Evolutionary conservation across 2,797 vertebrate genomes (phyloP), one percentile per base, ranked within the genome.

Genomic region (Malacoraja senta): DNA sequence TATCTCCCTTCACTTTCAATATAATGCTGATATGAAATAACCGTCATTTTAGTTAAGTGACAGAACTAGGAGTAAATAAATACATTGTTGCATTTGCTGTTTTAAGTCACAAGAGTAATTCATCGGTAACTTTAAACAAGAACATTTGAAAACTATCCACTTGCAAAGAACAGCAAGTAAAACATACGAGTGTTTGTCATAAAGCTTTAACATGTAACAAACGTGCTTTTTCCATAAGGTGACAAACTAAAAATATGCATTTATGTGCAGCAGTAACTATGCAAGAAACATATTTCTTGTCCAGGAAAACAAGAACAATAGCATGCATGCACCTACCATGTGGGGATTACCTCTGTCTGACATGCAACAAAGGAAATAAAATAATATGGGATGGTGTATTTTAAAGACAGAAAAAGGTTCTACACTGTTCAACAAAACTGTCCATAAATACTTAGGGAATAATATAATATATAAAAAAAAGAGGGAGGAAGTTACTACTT

Each of bases 151-250:
- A 97, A 97, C 96, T 97, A 96, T 97, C 97, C 97, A 97, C 96
- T 97, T 96, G 96, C 96, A 96, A 96, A 96, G 96, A 96, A 96
- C 95, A 94, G 96, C 96, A 96, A 96, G 94, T 96, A 94, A 96
- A 96, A 97, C 90, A 96, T 95, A 96, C 96, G 94, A 96, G 95
- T 95, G 93, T 95, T 91, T 93, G 96, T 96, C 92, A 93, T 96
- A 96, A 96, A 97, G 96, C 96, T 96, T 96, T 96, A 96, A 97
- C 96, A 96, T 96, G 96, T 97, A 97, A 97, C 96, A 96, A 97
- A 97, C 96, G 97, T 97, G 97, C 97, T 95, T 95, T 95, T 95
- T 96, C 95, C 96, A 96, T 96, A 29, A 96, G 96, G 96, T 96
- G 96, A 96, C 96, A 94, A 95, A 94, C 32, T 96, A 44, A 96